phyloP scores from a whole-genome alignment of 2,113 vertebrate species.

The Irena cyanogastra region DNA sequence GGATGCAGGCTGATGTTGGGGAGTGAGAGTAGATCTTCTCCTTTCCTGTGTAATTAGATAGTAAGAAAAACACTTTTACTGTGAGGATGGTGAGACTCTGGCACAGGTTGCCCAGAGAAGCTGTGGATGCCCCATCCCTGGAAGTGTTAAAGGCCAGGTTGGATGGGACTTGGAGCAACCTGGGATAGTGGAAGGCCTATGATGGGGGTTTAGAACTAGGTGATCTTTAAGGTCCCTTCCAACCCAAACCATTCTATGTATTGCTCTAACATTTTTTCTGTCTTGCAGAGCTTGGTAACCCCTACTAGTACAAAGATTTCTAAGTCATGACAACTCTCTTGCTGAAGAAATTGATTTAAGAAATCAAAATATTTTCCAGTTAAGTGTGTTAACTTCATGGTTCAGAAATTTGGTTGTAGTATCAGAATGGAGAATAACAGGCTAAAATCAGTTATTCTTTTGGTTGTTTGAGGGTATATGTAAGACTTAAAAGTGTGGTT shows the following conservation, averaged over 20 bases:
- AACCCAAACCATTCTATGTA: neutral
- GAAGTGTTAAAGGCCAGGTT: neutral
- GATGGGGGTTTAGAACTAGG: neutral
- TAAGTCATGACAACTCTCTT: neutral
- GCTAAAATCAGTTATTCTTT: neutral
- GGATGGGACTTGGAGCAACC: neutral
- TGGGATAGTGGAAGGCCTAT: neutral
- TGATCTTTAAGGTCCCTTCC: neutral
- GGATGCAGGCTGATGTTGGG: neutral
- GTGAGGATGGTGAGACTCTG: neutral
- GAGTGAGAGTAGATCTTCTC: neutral
- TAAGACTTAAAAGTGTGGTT: neutral
- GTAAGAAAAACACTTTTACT: neutral
- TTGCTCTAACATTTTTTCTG: neutral
- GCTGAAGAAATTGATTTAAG: neutral
- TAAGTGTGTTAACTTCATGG: neutral
- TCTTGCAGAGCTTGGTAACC: neutral
- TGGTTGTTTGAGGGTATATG: neutral
- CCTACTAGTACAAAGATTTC: neutral
- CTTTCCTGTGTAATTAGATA: neutral
- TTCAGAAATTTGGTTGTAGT: neutral
- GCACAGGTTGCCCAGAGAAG: neutral
- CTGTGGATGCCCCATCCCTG: neutral
- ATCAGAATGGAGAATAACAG: neutral
- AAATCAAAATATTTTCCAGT: neutral